A percentile compares a stretch with the other conserved stretches of the same genome.
These are phyloP conservation scores for Brachionus paranguensis DNA, from an alignment of 1,140 invertebrate species.

Conservation along the genomic window DNA sequence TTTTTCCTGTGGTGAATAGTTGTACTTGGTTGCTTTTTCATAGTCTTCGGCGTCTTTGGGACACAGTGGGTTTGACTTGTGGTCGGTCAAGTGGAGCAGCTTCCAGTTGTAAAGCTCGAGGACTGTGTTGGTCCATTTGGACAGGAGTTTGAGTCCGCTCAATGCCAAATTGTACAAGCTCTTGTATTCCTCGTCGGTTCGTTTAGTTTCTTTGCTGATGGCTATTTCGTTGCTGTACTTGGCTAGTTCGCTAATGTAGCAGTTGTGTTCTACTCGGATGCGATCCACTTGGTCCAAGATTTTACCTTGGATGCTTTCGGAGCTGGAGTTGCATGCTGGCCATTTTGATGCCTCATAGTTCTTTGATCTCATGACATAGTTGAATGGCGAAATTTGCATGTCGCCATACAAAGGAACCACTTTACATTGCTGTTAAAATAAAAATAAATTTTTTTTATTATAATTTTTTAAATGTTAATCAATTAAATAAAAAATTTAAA, in stretches of 20 bases:
- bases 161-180: conserved; percentile 85
- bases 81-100: conserved; percentile 91
- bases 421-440: conserved; percentile 65
- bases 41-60: conserved; percentile 97
- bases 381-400: conserved; percentile 98
- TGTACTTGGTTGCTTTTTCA: conserved; percentile 92
- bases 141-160: conserved; percentile 81
- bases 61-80: conserved; percentile 81
- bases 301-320: conserved; percentile 77
- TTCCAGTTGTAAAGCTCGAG: conserved; percentile 89
- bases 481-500: not conserved
- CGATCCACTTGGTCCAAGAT: conserved; percentile 88
- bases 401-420: conserved; percentile 97
- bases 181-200: conserved; percentile 84
- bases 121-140: conserved; percentile 92
- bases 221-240: conserved; percentile 83
- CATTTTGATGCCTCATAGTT: conserved; percentile 87
- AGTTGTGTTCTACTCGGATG: conserved; percentile 92
- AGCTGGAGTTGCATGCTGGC: conserved; percentile 70
- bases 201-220: conserved; percentile 62
- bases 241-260: conserved; percentile 92
- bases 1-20: conserved; percentile 94
- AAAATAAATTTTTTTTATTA: not conserved
- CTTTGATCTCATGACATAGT: conserved; percentile 90
- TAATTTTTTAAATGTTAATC: not conserved